Evolutionary conservation across 2,113 vertebrate species (phyloP).

Genomic region (Ctenodactylus gundi): DNA sequence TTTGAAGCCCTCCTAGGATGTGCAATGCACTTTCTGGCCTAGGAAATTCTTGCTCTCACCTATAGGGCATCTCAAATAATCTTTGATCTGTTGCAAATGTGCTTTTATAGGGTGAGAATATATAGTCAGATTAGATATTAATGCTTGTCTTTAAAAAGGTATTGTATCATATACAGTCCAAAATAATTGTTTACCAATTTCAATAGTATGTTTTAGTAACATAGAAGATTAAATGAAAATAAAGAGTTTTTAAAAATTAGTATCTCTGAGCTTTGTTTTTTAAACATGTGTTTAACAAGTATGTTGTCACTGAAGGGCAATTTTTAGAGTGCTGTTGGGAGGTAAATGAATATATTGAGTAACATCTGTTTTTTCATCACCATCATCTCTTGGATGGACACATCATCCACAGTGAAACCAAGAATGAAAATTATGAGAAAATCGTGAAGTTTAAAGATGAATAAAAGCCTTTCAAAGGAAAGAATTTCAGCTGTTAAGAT

Average conservation of each 20-base stretch:
- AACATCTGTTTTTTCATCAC: conserved; percentile 38
- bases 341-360: background rate
- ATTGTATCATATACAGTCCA: background rate
- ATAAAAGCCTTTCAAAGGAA: conserved; percentile 15
- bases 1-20: background rate
- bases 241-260: conserved; percentile 9
- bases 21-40: background rate
- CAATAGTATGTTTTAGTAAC: background rate
- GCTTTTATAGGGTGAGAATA: background rate
- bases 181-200: background rate
- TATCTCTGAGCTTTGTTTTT: background rate
- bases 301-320: background rate
- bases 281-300: background rate
- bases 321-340: conserved; percentile 8
- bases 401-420: background rate
- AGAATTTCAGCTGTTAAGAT: background rate
- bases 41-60: background rate
- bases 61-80: background rate
- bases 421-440: conserved; percentile 6
- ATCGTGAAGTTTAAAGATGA: background rate
- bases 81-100: background rate
- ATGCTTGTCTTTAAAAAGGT: background rate
- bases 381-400: background rate
- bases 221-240: background rate
- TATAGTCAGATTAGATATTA: background rate